Evolutionary conservation across 23 tunicate genomes (phyloP).

Genomic region (Ciona savignyi): DNA sequence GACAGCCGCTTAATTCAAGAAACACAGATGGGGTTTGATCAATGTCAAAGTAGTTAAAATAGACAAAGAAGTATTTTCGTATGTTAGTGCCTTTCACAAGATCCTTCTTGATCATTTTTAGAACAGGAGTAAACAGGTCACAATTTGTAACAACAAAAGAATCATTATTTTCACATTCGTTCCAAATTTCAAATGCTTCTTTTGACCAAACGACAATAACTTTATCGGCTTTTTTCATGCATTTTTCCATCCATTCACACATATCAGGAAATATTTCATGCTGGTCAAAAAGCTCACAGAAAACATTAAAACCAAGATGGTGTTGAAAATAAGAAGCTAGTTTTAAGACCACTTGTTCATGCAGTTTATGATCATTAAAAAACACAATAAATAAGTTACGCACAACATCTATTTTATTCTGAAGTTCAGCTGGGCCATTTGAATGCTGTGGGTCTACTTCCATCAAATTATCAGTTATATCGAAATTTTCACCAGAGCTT

Average conservation of each 20-base stretch:
- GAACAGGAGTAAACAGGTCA: slow-evolving; percentile 32
- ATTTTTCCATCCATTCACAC: slow-evolving; percentile 15
- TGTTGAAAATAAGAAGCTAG: background rate
- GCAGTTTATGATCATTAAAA: background rate
- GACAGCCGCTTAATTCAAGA: slow-evolving; percentile 5
- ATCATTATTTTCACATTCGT: slow-evolving; percentile 5
- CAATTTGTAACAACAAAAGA: background rate
- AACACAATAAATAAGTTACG: background rate
- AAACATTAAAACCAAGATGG: slow-evolving; percentile 12
- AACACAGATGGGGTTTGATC: slow-evolving; percentile 22
- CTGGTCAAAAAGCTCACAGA: slow-evolving; percentile 23
- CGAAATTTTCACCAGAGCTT: no score
- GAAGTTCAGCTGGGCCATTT: background rate
- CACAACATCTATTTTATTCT: background rate
- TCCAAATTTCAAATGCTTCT: slow-evolving; percentile 25
- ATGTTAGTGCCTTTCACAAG: slow-evolving; percentile 15
- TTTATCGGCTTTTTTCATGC: slow-evolving; percentile 18
- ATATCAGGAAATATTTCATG: background rate
- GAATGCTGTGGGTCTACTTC: no score
- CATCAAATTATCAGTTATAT: no score
- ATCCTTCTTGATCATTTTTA: slow-evolving; percentile 19
- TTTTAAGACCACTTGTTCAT: background rate
- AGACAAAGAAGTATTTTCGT: slow-evolving; percentile 35
- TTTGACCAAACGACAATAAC: slow-evolving; percentile 31
- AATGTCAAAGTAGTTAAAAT: slow-evolving; percentile 36